Base-by-base conservation (phyloP, 1,140 invertebrate genomes). In the Pomacea maculata region DNA sequence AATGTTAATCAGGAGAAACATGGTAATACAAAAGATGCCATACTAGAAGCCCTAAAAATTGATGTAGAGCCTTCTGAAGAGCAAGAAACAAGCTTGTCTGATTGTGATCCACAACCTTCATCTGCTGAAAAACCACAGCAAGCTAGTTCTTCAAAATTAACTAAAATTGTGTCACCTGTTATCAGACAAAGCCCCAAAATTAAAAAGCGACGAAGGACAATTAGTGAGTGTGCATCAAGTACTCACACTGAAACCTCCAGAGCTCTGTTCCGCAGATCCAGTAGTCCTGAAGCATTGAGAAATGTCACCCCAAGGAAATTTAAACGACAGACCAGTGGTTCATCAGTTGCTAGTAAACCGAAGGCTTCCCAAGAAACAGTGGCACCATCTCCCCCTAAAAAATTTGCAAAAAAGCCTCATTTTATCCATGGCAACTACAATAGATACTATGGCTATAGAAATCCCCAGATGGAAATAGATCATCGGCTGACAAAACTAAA, bases 401-500 rank as follows among this genome's bases (percentile, higher is more conserved):
- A 83, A 64, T 79, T 78, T 76, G 70, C 81, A 61, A 81, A 85
- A 81, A 85, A 84, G 21, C 55, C 81, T 34, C 88, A 87, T 79
- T 99, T 97, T 92, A 95, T 96, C 81, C 98, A 96, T 93, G 98
- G 98, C 68, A 99, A 99, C 92, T 99, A 98, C 91, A 96, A 97
- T 89, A 95, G 96, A 88, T 99, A 99, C 93, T 99, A 98, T 90
- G 97, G 97, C 15, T 98, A 99, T 90, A 93, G 97, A 54, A 98
- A 97, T 91, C 93, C 94, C 29, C 93, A 95, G 84, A 93, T 95
- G 71, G 95, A 95, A 81, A 92, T 94, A 81, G 98, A 99, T 92
- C 92, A 95, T 55, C 93, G 98, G 74, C 91, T 99, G 72, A 94
- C 94, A 83, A 94, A 95, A 75, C 95, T 99, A 82, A 94, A 96